Conservation (phyloP, 2,888 invertebrate species). For the Chrysolina haemoptera region DNA sequence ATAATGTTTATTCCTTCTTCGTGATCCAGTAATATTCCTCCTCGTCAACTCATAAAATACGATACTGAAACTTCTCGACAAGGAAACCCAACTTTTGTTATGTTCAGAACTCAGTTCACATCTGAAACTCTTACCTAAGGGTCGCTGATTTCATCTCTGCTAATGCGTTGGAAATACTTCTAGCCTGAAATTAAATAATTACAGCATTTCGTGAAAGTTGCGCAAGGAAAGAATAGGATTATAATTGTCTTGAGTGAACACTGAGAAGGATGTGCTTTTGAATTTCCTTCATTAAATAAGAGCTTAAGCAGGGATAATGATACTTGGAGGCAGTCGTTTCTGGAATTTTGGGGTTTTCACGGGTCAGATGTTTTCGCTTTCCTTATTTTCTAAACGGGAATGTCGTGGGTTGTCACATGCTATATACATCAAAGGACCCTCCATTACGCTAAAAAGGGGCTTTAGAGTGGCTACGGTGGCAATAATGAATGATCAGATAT, state of each 20-base stretch:
- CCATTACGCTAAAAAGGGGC: neutral
- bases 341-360: neutral
- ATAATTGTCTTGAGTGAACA: constrained; percentile 2
- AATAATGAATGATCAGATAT: too few species aligned
- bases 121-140: too few species aligned
- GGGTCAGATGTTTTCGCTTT: neutral
- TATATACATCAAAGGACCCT: neutral
- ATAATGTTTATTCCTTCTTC: too few species aligned
- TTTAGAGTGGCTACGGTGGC: too few species aligned
- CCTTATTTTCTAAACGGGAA: neutral
- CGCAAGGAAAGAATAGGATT: neutral
- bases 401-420: neutral
- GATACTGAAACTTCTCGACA: too few species aligned
- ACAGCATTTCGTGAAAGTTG: neutral
- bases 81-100: neutral
- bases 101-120: neutral
- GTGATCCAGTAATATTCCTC: neutral
- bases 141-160: neutral
- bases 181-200: neutral
- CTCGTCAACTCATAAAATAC: neutral
- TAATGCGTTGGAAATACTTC: neutral
- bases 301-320: neutral
- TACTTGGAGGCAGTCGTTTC: neutral
- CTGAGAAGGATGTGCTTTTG: neutral
- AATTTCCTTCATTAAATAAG: neutral